Conservation (phyloP, 2,113 vertebrate species). For the Nannospalax galili region DNA sequence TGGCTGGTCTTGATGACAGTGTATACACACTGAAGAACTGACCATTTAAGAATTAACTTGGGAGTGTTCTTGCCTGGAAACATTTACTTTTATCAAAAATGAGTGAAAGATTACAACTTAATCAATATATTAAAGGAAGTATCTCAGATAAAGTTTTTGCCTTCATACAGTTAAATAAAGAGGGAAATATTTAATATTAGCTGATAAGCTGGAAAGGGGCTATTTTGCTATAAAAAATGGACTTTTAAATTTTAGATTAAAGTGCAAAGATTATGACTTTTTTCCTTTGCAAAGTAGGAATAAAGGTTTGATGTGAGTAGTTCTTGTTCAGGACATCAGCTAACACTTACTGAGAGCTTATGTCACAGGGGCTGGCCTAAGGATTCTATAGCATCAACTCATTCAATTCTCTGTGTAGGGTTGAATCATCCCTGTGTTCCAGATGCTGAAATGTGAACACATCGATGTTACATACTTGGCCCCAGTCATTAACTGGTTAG, state of each 20-base stretch:
- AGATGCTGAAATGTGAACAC: not conserved
- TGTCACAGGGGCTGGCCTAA: not conserved
- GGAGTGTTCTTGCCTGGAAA: conserved; percentile 2
- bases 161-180: conserved; percentile 3
- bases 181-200: not conserved
- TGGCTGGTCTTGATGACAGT: not conserved
- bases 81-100: not conserved
- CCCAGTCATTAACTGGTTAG: not conserved
- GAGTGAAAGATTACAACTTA: not conserved
- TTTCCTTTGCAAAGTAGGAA: not conserved
- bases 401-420: not conserved
- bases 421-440: not conserved
- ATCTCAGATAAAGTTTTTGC: not conserved
- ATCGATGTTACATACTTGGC: not conserved
- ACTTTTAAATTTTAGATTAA: conserved; percentile 70
- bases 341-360: not conserved
- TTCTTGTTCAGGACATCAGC: no score
- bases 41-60: not conserved
- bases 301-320: not conserved
- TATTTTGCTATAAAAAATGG: conserved; percentile 22
- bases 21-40: not conserved
- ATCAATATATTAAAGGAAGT: conserved; percentile 5
- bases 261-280: conserved; percentile 69
- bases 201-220: not conserved
- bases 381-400: fast-evolving